Conservation (phyloP, 2,113 vertebrate genomes). For the Corythaeola cristata region DNA sequence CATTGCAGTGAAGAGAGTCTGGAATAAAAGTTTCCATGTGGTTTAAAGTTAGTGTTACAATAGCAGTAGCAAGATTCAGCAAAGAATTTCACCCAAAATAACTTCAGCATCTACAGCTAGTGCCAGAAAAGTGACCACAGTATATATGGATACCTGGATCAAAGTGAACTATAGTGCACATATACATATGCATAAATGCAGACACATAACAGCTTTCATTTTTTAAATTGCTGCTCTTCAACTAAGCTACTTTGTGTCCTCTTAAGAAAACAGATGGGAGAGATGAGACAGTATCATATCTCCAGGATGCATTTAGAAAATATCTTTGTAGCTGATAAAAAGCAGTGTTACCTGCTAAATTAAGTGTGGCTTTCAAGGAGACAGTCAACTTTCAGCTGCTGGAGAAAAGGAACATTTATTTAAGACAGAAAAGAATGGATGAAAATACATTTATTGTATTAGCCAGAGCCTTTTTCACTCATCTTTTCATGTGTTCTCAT, state of each 20-base stretch:
- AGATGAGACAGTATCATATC: neutral
- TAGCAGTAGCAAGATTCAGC: neutral
- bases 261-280: neutral
- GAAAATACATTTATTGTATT: neutral
- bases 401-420: neutral
- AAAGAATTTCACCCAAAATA: neutral
- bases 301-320: neutral
- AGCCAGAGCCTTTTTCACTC: neutral
- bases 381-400: neutral
- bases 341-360: neutral
- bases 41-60: neutral
- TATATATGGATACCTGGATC: neutral
- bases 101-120: neutral
- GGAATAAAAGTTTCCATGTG: neutral
- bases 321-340: neutral
- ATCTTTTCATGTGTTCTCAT: neutral
- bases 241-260: neutral
- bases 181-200: fast-evolving
- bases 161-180: neutral
- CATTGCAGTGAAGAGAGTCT: neutral
- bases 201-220: neutral
- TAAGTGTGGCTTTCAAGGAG: neutral
- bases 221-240: neutral
- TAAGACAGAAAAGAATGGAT: neutral
- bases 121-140: neutral